phyloP scores from a whole-genome alignment of 2,888 invertebrate genomes.

The Himalopsyche anomala region DNA sequence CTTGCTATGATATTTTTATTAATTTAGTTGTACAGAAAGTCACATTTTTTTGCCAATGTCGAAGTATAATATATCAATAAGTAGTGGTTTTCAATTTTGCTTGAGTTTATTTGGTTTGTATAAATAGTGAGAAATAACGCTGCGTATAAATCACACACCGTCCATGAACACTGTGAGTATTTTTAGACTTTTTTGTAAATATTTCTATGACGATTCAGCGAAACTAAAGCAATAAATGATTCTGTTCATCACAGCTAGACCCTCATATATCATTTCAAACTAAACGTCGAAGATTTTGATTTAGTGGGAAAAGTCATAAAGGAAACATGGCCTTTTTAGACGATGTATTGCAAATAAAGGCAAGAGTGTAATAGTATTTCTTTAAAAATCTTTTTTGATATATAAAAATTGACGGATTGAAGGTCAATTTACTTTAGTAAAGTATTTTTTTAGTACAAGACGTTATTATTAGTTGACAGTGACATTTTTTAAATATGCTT shows the following conservation, averaged over 20 bases:
- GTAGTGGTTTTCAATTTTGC: too few relatives aligned
- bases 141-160: slow-evolving; percentile 39
- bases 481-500: too few relatives aligned
- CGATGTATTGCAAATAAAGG: not conserved
- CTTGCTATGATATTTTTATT: too few relatives aligned
- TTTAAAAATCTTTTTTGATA: too few relatives aligned
- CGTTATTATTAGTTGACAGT: too few relatives aligned
- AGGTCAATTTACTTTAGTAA: too few relatives aligned
- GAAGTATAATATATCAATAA: too few relatives aligned
- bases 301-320: slow-evolving; percentile 1
- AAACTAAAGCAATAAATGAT: slow-evolving; percentile 51
- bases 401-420: too few relatives aligned
- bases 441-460: too few relatives aligned
- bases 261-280: slow-evolving; percentile 22
- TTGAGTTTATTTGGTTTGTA: too few relatives aligned
- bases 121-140: slow-evolving; percentile 28
- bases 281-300: slow-evolving; percentile 14
- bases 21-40: too few relatives aligned
- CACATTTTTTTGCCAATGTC: too few relatives aligned
- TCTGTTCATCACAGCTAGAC: slow-evolving; percentile 12
- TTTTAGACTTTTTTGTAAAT: slow-evolving; percentile 64
- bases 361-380: not conserved
- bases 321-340: not conserved
- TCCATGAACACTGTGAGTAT: slow-evolving; percentile 57
- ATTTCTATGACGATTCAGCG: slow-evolving; percentile 63